Base-by-base conservation (phyloP, 2,113 vertebrate species). In the Mormyrus iriodes region DNA sequence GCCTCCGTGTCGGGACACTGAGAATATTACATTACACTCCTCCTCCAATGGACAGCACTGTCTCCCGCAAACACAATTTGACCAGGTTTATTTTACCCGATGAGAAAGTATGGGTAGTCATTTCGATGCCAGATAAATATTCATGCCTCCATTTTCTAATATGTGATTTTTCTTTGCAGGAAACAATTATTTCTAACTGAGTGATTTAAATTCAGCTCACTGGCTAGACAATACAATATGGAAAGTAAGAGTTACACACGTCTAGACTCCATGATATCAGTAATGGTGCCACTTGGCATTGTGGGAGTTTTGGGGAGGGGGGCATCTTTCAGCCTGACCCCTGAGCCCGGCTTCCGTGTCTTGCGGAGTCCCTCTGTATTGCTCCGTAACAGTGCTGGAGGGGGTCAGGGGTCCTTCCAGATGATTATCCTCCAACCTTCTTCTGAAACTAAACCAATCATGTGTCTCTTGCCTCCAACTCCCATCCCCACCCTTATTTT, bases 31-130 rank as follows among this genome's bases (percentile, higher is more conserved):
- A 95, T 97, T 97, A 96, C 96, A 96, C 95, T 96, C 95, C 95
- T 94, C 96, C 95, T 92, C 93, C 96, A 95, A 96, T 96, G 95
- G 96, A 95, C 94, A n/a, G 95, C 55, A 90, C 95, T 94, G 61
- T 69, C 96, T 96, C 96, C 96, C 95, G 96, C 96, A 97, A 98
- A 98, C 97, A 97, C 97, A 97, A 97, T 98, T 97, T 94, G 88
- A 91, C 92, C 93, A 92, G 93, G 94, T 94, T 91, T 96, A 96
- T 97, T 97, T 97, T 95, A 94, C 89, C 96, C 94, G 94, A 95
- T 93, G 95, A 96, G 95, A 96, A 97, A 97, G 94, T 95, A 94
- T 94, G 95, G 96, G 96, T 97, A 96, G 96, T 97, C 96, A 96
- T 97, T 97, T 96, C 94, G 94, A 96, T 96, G 96, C 95, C 95